These are phyloP conservation scores for Thripadectes ignobilis DNA, from an alignment of 2,797 vertebrate species.

Conservation along the genomic window DNA sequence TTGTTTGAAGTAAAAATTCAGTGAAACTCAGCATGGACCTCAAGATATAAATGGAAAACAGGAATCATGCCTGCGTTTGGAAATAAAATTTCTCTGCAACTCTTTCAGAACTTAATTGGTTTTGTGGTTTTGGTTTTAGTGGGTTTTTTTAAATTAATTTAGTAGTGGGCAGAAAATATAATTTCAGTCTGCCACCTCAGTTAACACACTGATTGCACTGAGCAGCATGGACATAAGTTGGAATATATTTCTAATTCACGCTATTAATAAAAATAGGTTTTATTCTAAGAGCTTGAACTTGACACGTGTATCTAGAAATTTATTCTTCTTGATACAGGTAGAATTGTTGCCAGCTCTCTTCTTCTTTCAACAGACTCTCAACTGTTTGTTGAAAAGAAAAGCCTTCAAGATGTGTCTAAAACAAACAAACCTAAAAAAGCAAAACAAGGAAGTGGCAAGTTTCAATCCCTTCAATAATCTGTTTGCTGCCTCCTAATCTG, in stretches of 20 bases:
- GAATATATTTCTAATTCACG: not conserved
- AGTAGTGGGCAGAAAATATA: not conserved
- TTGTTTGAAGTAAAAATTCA: conserved; percentile 54
- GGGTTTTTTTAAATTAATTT: not conserved
- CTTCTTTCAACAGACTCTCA: not conserved
- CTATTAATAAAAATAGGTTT: not conserved
- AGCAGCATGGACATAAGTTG: not conserved
- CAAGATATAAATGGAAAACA: conserved; percentile 45
- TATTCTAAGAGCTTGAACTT: not conserved
- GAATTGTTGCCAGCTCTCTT: not conserved
- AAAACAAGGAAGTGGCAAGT: not conserved
- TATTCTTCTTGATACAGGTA: not conserved
- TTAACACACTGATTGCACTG: not conserved
- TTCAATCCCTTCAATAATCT: not conserved
- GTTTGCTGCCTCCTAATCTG: not conserved
- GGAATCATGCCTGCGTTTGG: not conserved
- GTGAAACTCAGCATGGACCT: not conserved
- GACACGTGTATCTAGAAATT: not conserved
- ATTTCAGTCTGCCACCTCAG: not conserved
- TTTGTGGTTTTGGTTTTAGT: not conserved
- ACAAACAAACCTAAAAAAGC: not conserved
- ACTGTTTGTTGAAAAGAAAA: not conserved
- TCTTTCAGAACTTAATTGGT: not conserved
- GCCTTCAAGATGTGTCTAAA: not conserved
- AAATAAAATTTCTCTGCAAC: not conserved